phyloP scores from a whole-genome alignment of 1,140 invertebrate species.

The Diuraphis noxia region DNA sequence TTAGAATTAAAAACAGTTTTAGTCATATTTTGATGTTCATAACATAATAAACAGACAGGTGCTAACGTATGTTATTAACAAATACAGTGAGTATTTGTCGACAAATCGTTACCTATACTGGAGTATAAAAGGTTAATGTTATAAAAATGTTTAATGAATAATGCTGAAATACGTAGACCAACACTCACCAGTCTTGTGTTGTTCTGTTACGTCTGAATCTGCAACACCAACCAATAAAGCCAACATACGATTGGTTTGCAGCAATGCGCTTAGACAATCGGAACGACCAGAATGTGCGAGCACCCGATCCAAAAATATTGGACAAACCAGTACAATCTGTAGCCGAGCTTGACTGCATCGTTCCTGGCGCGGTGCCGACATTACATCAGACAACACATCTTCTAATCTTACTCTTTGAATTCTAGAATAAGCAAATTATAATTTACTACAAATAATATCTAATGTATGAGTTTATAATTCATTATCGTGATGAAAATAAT shows the following conservation, averaged over 20 bases:
- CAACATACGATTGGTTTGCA: conserved; percentile 66
- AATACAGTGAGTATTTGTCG: neutral
- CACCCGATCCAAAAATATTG: conserved; percentile 68
- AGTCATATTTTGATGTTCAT: neutral
- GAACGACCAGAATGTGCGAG: conserved; percentile 58
- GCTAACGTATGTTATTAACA: too few species aligned
- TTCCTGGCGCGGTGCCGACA: conserved; percentile 63
- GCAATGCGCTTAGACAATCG: conserved; percentile 21
- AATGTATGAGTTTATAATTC: neutral
- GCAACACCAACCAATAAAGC: conserved; percentile 78
- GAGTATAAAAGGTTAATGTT: neutral
- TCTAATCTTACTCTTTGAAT: conserved; percentile 74
- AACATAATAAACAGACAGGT: too few species aligned
- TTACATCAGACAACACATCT: conserved; percentile 66
- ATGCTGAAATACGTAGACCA: neutral
- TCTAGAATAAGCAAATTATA: conserved; percentile 62
- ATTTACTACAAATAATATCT: neutral
- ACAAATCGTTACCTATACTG: neutral
- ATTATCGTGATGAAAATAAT: neutral
- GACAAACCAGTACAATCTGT: conserved; percentile 79
- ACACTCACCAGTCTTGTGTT: conserved; percentile 64
- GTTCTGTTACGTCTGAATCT: conserved; percentile 66
- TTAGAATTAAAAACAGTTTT: neutral
- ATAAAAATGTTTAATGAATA: neutral
- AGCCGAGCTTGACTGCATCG: conserved; percentile 60